phyloP scores from a whole-genome alignment of 1,140 invertebrate species.

The Drosophila mayri region DNA sequence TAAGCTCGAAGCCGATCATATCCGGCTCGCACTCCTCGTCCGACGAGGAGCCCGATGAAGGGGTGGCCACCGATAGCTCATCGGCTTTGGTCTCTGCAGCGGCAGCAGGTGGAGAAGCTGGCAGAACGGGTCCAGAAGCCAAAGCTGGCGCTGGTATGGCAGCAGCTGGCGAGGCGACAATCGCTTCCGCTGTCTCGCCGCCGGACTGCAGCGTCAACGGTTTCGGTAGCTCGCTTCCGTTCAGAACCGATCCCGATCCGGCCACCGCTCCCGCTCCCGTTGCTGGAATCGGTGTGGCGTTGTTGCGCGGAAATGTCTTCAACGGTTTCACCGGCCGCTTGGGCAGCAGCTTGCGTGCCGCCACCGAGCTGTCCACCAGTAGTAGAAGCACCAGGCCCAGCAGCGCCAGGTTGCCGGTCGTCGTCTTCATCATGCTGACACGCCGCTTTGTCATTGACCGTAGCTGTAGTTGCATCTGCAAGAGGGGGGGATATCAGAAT shows the following conservation, averaged over 20 bases:
- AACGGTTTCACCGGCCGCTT: slow-evolving; percentile 83
- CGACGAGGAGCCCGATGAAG: slow-evolving; percentile 41
- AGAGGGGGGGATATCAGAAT: slow-evolving; percentile 15
- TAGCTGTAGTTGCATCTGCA: slow-evolving; percentile 64
- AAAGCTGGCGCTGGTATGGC: slow-evolving; percentile 20
- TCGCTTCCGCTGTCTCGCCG: slow-evolving; percentile 69
- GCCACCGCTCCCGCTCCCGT: slow-evolving; percentile 55
- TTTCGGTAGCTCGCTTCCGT: slow-evolving; percentile 91
- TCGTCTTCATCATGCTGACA: slow-evolving; percentile 68
- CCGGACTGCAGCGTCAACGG: slow-evolving; percentile 91
- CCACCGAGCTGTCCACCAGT: slow-evolving; percentile 62
- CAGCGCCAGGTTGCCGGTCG: slow-evolving; percentile 36
- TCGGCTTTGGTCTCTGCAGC: slow-evolving; percentile 51
- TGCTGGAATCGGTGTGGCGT: slow-evolving; percentile 65
- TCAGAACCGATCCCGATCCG: slow-evolving; percentile 65
- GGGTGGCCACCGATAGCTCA: slow-evolving; percentile 62
- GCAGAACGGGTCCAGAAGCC: slow-evolving; percentile 1
- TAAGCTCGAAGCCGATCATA: slow-evolving; percentile 95
- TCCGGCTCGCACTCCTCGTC: slow-evolving; percentile 92
- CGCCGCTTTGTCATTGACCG: slow-evolving; percentile 75
- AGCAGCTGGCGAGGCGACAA: slow-evolving; percentile 52
- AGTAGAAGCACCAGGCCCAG: slow-evolving; percentile 47
- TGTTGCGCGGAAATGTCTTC: slow-evolving; percentile 77
- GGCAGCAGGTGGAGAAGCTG: slow-evolving; percentile 28
- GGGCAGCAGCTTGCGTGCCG: slow-evolving; percentile 67